Evolutionary conservation across 1,140 invertebrate genomes (phyloP).

Genomic region (Theocolax elegans): DNA sequence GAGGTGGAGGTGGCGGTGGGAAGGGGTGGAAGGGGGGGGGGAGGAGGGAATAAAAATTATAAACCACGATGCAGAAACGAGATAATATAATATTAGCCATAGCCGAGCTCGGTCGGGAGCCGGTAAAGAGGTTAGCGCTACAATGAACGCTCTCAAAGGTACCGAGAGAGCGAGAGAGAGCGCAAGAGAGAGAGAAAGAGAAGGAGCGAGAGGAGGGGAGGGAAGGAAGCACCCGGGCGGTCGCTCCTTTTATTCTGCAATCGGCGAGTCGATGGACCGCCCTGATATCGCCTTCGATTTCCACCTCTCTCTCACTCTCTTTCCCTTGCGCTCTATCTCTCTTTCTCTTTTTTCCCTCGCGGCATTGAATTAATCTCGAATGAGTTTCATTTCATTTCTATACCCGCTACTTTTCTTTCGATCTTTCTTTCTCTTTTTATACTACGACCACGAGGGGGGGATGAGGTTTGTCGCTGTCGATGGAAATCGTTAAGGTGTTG

Average conservation of each 20-base stretch:
- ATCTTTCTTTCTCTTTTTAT: too few relatives aligned
- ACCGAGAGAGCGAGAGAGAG: not conserved
- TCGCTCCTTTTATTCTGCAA: too few relatives aligned
- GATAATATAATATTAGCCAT: constrained; percentile 66
- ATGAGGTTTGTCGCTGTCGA: too few relatives aligned
- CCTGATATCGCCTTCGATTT: too few relatives aligned
- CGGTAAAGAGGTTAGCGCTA: constrained; percentile 59
- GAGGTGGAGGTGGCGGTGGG: not conserved
- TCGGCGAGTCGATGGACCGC: too few relatives aligned
- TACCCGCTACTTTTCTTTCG: too few relatives aligned
- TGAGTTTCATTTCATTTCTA: constrained; percentile 6
- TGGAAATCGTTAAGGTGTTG: too few relatives aligned
- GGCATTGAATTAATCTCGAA: not conserved
- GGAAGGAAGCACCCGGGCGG: too few relatives aligned
- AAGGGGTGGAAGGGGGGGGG: constrained; percentile 15
- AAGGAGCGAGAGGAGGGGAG: not conserved
- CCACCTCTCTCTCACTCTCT: not conserved
- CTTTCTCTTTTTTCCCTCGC: not conserved
- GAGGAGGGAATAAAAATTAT: constrained; percentile 55
- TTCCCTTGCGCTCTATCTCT: not conserved
- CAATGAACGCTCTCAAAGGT: constrained; percentile 50
- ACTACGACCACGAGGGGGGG: too few relatives aligned
- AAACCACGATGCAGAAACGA: constrained; percentile 62
- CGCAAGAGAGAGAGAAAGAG: not conserved
- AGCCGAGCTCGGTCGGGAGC: constrained; percentile 47